Base-by-base conservation (phyloP, 1,140 invertebrate genomes). In the Aphelinus certus region DNA sequence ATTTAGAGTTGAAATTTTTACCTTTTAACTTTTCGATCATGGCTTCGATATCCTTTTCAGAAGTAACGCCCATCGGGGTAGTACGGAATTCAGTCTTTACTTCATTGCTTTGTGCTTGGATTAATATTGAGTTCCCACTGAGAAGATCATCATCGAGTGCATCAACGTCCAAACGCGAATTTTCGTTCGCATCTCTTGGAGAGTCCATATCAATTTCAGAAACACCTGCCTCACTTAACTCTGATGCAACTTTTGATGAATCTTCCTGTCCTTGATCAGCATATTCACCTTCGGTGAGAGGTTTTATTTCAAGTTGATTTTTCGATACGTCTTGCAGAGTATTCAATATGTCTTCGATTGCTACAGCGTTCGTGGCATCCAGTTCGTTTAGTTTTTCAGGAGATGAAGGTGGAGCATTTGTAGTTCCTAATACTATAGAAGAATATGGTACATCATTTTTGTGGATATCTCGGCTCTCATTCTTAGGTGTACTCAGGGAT, bases 11-110 rank as follows among this genome's bases (percentile, higher is more conserved):
- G 64, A 56, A 47, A 75, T 71, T 53, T 67, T 68, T 87, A 88
- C 87, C 87, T 85, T 83, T 83, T 49, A 88, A 78, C 70, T 88
- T 86, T 43, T 86, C 81, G 42, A 88, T 88, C 84, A 86, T 87
- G 3, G 83, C 77, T 71, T 84, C 81, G 47, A 88, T 85, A 58
- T 88, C 86, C 45, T 86, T 86, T 62, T 88, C 87, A 0, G 86
- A 83, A 3, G 81, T 82, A 1, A 81, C 74, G 62, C 83, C 79
- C 10, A 82, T 77, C 1, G 81, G 73, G 0, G 79, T 62, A 2
- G 82, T 75, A 48, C 82, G 81, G 60, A 82, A 84, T 43, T 85
- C 83, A 26, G 75, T 77, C n/a, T 84, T 82, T 45, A 66, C 51
- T 7, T 85, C 75, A 68, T 78, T 48, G 63, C n/a, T 46, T 76